Base-by-base conservation (phyloP, 1,140 invertebrate genomes). In the Phenacoccus solenopsis region DNA sequence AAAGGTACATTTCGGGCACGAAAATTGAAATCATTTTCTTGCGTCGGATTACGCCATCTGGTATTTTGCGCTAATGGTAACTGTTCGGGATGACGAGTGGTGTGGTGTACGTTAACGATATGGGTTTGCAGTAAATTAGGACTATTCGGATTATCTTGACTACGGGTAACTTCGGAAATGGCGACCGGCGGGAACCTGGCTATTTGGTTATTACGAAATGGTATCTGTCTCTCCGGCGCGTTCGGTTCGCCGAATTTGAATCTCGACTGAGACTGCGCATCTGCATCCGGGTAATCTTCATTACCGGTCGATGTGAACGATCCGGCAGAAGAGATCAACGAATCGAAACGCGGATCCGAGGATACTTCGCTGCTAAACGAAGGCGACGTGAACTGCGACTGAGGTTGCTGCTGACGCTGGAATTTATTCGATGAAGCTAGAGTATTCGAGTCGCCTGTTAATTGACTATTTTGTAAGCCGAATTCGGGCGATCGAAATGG, bases 401-500 rank as follows among this genome's bases (percentile, higher is more conserved):
- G 61, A 9, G 67, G 20, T 30, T 69, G 61, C 21, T 68, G 32
- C 32, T 67, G 67, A n/a, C 69, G 21, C 25, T 70, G 67, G 20
- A 70, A 70, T 49, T 64, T 64, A 24, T 64, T 24, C 2, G 59
- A 10, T 10, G 59, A 64, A 64, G 59, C 59, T 24, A 70, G 69
- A 16, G 68, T 57, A 20, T 57, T 25, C 13, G 67, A 67, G 13
- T 68, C 35, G 12, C 25, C 28, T 25, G 12, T 27, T 10, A 64
- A 3, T 64, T 64, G 59, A n/a, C 38, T 16, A 16, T 32, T 67
- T 28, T 72, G 71, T 7, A 59, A 22, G 24, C 30, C 30, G 16
- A 70, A 56, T 10, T 57, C 56, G 5, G 69, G 49, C 1, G 70
- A 21, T 35, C 73, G 72, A 56, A 72, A 74, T 24, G 73, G 70